Evolutionary conservation across 2,888 invertebrate species (phyloP), one percentile per base, ranked within the genome.

Genomic region (Acleris sparsana): DNA sequence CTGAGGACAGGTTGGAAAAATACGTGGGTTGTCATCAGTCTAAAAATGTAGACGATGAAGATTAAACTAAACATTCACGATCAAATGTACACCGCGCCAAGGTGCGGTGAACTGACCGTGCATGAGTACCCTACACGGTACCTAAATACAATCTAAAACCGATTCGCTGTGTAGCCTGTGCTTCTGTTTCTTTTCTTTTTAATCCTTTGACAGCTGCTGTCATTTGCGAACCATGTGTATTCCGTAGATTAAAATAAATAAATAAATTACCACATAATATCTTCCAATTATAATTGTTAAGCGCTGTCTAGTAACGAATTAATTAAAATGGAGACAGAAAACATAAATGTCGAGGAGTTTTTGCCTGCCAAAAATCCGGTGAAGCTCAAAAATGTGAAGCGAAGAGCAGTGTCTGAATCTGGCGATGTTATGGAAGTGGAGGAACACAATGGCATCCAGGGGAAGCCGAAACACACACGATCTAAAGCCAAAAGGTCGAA

Each of bases 391-490:
- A 94, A 94, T 85, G 80, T 86, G 3, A 94, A 94, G 78, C 85
- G 94, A 70, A 84, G 87, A 77, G 87, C 88, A 2, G 82, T 88
- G 18, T 87, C 93, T 0, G 89, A 92, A 72, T 89, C 88, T 69
- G 94, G 93, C 53, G 92, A 91, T 69, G 87, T 84, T 60, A 95
- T 96, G 95, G 94, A 95, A 81, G 93, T 96, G 1, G 96, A 96
- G 67, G 92, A 92, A 64, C 93, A 94, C 39, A 95, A 94, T 77
- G 95, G 94, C 3, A 94, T 95, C 62, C 83, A 89, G 71, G 89
- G 82, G 68, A 92, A 74, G 77, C 86, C 78, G 68, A 90, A 83
- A 85, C 88, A 79, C 68, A 73, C 73, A 29, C 78, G 84, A 5
- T 78, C 88, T 0, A 94, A 89, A 72, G 81, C 92, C 1, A 93